Percentiles rank a stretch among this genome's conserved stretches.
These are phyloP conservation scores for Perithous albicinctus DNA, from an alignment of 2,888 invertebrate genomes.

Conservation along the genomic window DNA sequence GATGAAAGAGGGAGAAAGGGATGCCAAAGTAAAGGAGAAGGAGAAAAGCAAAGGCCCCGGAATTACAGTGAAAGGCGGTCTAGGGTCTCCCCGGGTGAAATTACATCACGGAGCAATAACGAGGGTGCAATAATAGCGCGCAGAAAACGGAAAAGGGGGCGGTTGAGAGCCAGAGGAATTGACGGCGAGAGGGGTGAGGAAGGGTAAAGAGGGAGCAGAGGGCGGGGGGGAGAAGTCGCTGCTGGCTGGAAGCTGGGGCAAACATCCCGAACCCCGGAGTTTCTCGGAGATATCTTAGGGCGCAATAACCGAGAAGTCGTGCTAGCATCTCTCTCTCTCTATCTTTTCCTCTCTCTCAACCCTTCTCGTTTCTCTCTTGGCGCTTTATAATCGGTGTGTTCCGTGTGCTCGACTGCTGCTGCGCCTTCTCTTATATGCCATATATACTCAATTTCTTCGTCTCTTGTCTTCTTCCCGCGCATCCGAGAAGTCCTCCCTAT, in stretches of 20 bases:
- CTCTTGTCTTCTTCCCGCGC: constrained; percentile 8
- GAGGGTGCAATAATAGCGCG: constrained; percentile 76
- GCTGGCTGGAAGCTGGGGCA: constrained; percentile 58
- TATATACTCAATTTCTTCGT: constrained; percentile 25
- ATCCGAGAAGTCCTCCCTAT: too few relatives aligned
- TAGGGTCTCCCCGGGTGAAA: constrained; percentile 71
- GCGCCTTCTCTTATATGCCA: constrained; percentile 15
- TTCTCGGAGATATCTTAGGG: constrained; percentile 72
- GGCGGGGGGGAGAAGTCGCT: constrained; percentile 24
- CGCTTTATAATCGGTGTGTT: too few relatives aligned
- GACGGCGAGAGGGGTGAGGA: constrained; percentile 30
- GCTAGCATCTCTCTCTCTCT: constrained; percentile 45
- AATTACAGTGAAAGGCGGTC: constrained; percentile 53
- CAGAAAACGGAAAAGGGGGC: constrained; percentile 67
- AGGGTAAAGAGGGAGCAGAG: too few relatives aligned
- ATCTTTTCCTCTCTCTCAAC: constrained; percentile 13
- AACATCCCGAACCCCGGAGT: constrained; percentile 66
- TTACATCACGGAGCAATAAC: constrained; percentile 78
- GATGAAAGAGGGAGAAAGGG: constrained; percentile 17
- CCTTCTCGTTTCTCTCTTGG: too few relatives aligned
- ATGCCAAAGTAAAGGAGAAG: constrained; percentile 8
- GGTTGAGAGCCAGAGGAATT: constrained; percentile 38
- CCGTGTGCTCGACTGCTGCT: constrained; percentile 14
- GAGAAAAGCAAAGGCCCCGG: constrained; percentile 34
- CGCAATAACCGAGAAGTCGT: constrained; percentile 77